Evolutionary conservation across 2,888 invertebrate species (phyloP).

Genomic region (Trichacis sp.): DNA sequence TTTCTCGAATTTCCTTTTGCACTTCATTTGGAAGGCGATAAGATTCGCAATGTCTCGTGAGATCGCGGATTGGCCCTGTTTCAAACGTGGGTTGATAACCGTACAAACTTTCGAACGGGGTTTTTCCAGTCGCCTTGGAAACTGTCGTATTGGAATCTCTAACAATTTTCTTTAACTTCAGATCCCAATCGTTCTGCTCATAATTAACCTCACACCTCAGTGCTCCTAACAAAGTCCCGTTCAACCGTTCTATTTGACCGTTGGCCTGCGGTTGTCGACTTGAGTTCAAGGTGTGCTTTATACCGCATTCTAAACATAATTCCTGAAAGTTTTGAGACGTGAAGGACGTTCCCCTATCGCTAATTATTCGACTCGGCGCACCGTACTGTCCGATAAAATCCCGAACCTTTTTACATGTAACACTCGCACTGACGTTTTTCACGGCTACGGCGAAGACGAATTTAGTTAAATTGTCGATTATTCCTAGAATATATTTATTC

Average conservation of each 20-base stretch:
- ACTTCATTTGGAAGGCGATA: too few species aligned
- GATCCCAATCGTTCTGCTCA: constrained; percentile 2
- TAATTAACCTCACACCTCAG: not conserved
- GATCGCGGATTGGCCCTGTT: not conserved
- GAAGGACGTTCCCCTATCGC: constrained; percentile 30
- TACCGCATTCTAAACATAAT: constrained; percentile 24
- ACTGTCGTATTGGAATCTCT: constrained; percentile 10
- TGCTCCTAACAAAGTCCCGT: constrained; percentile 13
- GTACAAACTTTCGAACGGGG: constrained; percentile 11
- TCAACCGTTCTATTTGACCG: constrained; percentile 8
- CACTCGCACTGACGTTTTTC: constrained; percentile 12
- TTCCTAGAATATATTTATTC: constrained; percentile 36
- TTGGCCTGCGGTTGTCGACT: constrained; percentile 21
- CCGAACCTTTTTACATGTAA: constrained; percentile 16
- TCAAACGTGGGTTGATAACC: constrained; percentile 13
- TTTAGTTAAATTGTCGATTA: constrained; percentile 43
- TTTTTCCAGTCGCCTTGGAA: constrained; percentile 14
- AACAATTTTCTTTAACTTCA: not conserved
- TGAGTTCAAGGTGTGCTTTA: constrained; percentile 20
- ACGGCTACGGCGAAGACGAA: constrained; percentile 34
- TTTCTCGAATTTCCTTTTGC: too few species aligned
- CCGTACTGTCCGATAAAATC: constrained; percentile 28
- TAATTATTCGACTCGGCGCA: constrained; percentile 23
- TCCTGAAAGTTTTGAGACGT: constrained; percentile 18
- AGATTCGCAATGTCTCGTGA: too few species aligned